Conservation (phyloP, 2,113 vertebrate species). For the Salvator merianae region DNA sequence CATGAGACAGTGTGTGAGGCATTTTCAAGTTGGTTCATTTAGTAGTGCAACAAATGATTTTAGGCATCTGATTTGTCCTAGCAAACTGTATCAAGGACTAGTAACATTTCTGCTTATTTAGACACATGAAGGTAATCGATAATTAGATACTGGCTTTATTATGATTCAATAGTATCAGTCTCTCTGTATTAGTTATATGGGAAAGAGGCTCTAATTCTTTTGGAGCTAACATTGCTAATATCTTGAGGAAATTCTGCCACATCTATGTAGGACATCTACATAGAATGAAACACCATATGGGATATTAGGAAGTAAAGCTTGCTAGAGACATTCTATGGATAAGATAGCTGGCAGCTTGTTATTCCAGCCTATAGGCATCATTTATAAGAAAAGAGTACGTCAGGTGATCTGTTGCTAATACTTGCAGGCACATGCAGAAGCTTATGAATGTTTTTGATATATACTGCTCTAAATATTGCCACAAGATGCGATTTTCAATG, state of each 20-base stretch:
- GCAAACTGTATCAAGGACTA: background rate
- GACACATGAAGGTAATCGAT: no score
- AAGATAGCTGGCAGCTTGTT: background rate
- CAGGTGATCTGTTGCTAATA: background rate
- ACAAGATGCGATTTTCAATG: background rate
- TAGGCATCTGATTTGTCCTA: background rate
- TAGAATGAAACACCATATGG: background rate
- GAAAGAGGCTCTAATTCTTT: background rate
- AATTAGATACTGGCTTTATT: background rate
- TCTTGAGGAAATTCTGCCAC: background rate
- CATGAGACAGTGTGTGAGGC: background rate
- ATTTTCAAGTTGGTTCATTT: background rate
- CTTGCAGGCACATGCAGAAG: constrained; percentile 4
- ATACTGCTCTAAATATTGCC: background rate
- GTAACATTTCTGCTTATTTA: background rate
- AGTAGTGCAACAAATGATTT: background rate
- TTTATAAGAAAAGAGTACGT: background rate
- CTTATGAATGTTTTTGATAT: background rate
- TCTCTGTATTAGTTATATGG: no score
- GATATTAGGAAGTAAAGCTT: background rate
- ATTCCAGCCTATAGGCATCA: background rate
- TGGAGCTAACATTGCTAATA: background rate
- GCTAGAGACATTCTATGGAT: background rate
- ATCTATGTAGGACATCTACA: background rate
- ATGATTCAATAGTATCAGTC: background rate